These are phyloP conservation scores for Venusia cambrica DNA, from an alignment of 2,888 invertebrate genomes.

Conservation along the genomic window DNA sequence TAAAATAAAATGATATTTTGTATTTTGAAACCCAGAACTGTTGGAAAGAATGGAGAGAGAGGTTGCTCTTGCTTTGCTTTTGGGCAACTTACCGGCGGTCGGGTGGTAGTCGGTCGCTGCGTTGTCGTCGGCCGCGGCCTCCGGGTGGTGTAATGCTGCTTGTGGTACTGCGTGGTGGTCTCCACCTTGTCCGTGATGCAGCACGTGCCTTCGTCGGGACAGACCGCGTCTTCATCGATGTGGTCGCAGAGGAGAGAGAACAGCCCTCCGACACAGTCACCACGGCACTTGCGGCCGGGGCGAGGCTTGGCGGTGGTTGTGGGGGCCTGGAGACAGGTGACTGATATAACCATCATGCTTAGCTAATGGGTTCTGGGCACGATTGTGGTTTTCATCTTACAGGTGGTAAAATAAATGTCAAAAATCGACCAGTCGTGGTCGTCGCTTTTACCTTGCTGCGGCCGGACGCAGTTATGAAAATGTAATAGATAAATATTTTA, in stretches of 20 bases:
- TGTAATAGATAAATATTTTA: no score
- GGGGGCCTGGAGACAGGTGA: constrained; percentile 48
- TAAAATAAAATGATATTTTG: no score
- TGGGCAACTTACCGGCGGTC: constrained; percentile 56
- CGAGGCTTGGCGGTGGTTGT: constrained; percentile 55
- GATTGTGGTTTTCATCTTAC: no score
- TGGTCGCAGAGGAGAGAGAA: constrained; percentile 93
- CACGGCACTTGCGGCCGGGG: constrained; percentile 83
- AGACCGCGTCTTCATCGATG: constrained; percentile 88
- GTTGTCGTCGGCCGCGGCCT: constrained; percentile 52
- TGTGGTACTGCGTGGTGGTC: constrained; percentile 48
- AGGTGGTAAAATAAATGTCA: no score
- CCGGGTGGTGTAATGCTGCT: constrained; percentile 34
- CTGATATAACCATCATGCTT: no score
- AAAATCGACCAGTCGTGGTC: no score
- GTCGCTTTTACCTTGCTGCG: no score
- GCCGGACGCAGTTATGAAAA: no score
- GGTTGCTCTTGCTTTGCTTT: no score
- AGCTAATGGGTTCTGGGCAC: no score
- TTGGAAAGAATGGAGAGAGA: no score
- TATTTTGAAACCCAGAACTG: no score
- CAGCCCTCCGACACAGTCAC: constrained; percentile 91
- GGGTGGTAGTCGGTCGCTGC: constrained; percentile 59
- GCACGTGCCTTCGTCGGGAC: constrained; percentile 88
- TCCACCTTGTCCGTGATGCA: constrained; percentile 85